Percentiles rank a stretch among this genome's conserved stretches.
These are phyloP conservation scores for Rhineura floridana DNA, from an alignment of 2,113 vertebrate species.

Conservation along the genomic window DNA sequence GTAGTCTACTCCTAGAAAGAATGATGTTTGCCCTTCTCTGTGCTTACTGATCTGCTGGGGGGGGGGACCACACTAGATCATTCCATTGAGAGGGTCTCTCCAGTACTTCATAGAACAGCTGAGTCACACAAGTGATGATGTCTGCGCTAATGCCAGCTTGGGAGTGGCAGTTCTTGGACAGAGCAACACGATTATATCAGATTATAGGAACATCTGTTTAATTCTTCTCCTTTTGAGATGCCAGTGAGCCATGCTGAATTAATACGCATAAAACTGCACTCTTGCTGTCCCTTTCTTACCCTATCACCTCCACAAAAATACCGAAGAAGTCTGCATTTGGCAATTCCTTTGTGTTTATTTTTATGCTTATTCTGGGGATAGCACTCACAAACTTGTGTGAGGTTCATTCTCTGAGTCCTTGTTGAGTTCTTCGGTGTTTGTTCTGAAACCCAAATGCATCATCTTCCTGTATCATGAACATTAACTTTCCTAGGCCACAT, in stretches of 20 bases:
- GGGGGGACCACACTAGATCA: fast-evolving
- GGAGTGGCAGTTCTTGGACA: neutral
- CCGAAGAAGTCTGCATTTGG: slow-evolving; percentile 30
- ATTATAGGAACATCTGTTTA: neutral
- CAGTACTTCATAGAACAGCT: slow-evolving; percentile 13
- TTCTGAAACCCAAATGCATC: neutral
- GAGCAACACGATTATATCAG: neutral
- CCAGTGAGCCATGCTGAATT: neutral
- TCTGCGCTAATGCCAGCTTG: slow-evolving; percentile 2
- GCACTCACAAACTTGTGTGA: slow-evolving; percentile 45
- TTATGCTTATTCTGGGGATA: slow-evolving; percentile 43
- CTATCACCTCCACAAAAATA: no score
- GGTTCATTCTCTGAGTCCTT: slow-evolving; percentile 45
- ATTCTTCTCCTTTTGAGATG: neutral
- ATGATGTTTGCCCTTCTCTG: neutral
- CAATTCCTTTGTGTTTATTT: slow-evolving; percentile 2
- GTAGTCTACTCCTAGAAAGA: neutral
- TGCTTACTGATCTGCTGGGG: neutral
- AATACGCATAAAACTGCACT: neutral
- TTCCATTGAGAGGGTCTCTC: neutral
- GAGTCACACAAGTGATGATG: slow-evolving; percentile 62
- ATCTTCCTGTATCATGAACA: neutral
- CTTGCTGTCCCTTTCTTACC: no score
- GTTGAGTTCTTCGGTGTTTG: neutral
- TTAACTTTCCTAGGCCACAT: neutral